Evolutionary conservation across 2,113 vertebrate genomes (phyloP), one percentile per base, ranked within the genome.

Genomic region (Desmodus rotundus): DNA sequence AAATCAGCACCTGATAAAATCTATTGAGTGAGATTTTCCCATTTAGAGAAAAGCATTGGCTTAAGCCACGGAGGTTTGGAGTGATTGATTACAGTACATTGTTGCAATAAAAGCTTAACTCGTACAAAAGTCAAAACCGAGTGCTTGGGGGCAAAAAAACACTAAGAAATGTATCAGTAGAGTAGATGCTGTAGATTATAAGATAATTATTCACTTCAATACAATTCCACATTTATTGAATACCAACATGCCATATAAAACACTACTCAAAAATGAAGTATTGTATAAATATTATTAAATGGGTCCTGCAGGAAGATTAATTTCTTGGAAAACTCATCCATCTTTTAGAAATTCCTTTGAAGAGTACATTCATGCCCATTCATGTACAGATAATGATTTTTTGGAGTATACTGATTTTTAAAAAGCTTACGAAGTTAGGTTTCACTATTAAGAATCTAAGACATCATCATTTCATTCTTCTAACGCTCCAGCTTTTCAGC

Each of bases 161-260:
- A 22, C 7, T 70, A 67, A 47, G 17, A 91, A 68, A 31, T 54
- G 8, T 11, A 47, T 89, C 78, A 54, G 45, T 61, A 68, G 84
- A 91, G 5, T 28, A 85, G 28, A 65, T 78, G 10, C 7, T 56
- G 50, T 84, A 43, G 9, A 58, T 72, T 97, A 50, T 87, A 77
- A 92, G 47, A 90, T 86, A 95, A 74, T 89, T 65, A 83, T 52
- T 89, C 68, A 87, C 45, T 72, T 87, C 43, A 77, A 20, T 76
- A 61, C 41, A 63, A 78, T 76, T 41, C 50, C 38, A 67, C 12
- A 19, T 67, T 76, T 47, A 50, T 36, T 68, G 67, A 70, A 22
- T 41, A 82, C 43, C 33, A 54, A 47, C 14, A 20, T 89, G 63
- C 24, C 24, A 38, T 43, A 7, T 43, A 45, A 78, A 72, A 89